Base-by-base conservation (phyloP, 2,113 vertebrate genomes). In the Cyanoramphus novaezelandiae region DNA sequence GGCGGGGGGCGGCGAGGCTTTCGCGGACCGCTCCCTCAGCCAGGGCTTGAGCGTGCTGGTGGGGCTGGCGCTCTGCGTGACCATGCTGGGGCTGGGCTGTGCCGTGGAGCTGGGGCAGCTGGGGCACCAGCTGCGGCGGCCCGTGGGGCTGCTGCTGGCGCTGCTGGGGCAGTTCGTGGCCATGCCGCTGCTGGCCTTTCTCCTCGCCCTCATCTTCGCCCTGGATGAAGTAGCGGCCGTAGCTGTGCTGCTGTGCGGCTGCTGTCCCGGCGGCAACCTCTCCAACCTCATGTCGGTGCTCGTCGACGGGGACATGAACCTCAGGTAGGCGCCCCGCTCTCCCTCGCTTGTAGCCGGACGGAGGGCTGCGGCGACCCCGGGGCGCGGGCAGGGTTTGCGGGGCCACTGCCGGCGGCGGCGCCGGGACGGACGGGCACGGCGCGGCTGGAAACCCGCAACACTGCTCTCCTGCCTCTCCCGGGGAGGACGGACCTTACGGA, bases 251-350 rank as follows among this genome's bases (percentile, higher is more conserved):
- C 98, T 99, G 33, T 99, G 99, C 46, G 99, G 99, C 92, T 99
- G 99, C 98, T 99, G 99, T 41, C 99, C 99, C 5, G 99, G 99
- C 3, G 99, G 99, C 9, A 99, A 99, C 91, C 97, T 99, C 71
- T 99, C 99, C 92, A 99, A 99, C 69, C 99, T 99, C 88, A 98
- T 99, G 99, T 98, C 99, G 24, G 98, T 99, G 82, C 98, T 99
- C 96, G 99, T 98, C 82, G 98, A 99, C 95, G 99, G 99, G 37
- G 99, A 99, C 93, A 99, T 99, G 99, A 99, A 99, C 93, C 99
- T 99, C 94, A 99, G 99, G 99, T 99, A 98, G 7, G 67, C 20
- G 27, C 24, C 46, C 33, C 35, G 24, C 70, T 86, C 19, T 12
- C 37, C 29, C 13, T 41, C 19, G 7, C 2, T 11, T 6, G 8